These are phyloP conservation scores for Cryptocheilus praepositus DNA, from an alignment of 2,888 invertebrate genomes.

Conservation along the genomic window DNA sequence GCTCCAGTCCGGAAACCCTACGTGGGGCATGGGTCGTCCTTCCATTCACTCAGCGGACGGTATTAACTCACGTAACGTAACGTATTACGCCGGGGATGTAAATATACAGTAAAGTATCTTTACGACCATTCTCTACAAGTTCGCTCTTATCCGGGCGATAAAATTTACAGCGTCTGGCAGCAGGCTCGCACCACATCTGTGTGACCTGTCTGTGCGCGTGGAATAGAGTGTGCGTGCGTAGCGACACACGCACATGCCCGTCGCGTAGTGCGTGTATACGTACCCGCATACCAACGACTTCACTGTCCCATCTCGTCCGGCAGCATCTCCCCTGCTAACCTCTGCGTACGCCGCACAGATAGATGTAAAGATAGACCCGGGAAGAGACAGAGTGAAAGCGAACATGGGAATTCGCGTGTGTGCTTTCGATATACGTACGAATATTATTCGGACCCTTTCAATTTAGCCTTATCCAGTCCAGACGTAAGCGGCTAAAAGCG, in stretches of 20 bases:
- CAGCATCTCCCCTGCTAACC: conserved; percentile 25
- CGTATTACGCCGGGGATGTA: conserved; percentile 63
- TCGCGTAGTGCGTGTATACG: neutral
- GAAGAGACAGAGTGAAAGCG: too few relatives aligned
- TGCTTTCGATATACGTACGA: too few relatives aligned
- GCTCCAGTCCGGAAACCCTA: neutral
- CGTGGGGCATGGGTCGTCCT: conserved; percentile 28
- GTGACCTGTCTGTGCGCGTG: neutral
- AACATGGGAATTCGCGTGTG: too few relatives aligned
- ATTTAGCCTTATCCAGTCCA: too few relatives aligned
- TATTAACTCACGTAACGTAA: conserved; percentile 62
- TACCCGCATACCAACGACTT: conserved; percentile 13
- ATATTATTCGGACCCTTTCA: too few relatives aligned
- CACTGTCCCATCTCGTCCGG: conserved; percentile 24
- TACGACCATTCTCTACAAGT: conserved; percentile 65
- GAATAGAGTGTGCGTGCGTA: too few relatives aligned
- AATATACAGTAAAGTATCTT: conserved; percentile 67
- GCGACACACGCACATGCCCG: neutral
- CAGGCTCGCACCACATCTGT: conserved; percentile 34
- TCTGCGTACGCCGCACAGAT: conserved; percentile 18
- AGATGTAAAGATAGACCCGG: neutral
- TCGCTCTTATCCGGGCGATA: conserved; percentile 66
- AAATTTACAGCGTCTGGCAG: conserved; percentile 67
- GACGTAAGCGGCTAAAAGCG: too few relatives aligned
- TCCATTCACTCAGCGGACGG: conserved; percentile 63